phyloP scores from a whole-genome alignment of 2,888 invertebrate species.

The Empis livida region DNA sequence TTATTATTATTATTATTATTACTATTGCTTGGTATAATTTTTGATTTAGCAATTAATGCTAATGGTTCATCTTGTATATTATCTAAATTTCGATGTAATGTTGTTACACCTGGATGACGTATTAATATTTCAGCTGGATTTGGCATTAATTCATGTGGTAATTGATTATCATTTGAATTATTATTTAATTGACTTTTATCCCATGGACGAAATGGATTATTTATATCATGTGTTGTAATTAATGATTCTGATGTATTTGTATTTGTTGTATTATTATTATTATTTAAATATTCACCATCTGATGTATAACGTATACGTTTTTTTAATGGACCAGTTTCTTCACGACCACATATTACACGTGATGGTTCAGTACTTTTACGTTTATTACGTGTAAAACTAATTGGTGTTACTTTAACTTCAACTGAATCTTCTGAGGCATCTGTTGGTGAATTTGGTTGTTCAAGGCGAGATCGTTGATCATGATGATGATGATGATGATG shows the following conservation, averaged over 20 bases:
- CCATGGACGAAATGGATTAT: conserved; percentile 51
- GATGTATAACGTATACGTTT: conserved; percentile 51
- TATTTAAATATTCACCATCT: conserved; percentile 21
- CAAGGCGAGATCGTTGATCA: background rate
- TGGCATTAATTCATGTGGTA: conserved; percentile 36
- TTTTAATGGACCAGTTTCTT: conserved; percentile 48
- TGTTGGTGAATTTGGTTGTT: conserved; percentile 31
- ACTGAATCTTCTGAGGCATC: conserved; percentile 52
- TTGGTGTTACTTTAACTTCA: conserved; percentile 48
- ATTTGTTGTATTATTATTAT: conserved; percentile 19
- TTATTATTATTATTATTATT: conserved; percentile 16
- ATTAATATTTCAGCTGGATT: conserved; percentile 33
- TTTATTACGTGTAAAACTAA: conserved; percentile 43
- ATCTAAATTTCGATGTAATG: conserved; percentile 25
- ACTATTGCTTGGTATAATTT: conserved; percentile 16
- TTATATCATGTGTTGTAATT: background rate
- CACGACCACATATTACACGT: conserved; percentile 37
- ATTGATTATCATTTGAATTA: conserved; percentile 14
- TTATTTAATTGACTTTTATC: conserved; percentile 32
- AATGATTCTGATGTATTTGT: conserved; percentile 1
- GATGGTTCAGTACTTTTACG: conserved; percentile 54
- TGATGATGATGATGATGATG: background rate
- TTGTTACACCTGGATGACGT: conserved; percentile 35
- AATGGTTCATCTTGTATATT: conserved; percentile 46
- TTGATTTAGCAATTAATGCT: conserved; percentile 40